Base-by-base conservation (phyloP, 2,113 vertebrate genomes). In the Eleginops maclovinus region DNA sequence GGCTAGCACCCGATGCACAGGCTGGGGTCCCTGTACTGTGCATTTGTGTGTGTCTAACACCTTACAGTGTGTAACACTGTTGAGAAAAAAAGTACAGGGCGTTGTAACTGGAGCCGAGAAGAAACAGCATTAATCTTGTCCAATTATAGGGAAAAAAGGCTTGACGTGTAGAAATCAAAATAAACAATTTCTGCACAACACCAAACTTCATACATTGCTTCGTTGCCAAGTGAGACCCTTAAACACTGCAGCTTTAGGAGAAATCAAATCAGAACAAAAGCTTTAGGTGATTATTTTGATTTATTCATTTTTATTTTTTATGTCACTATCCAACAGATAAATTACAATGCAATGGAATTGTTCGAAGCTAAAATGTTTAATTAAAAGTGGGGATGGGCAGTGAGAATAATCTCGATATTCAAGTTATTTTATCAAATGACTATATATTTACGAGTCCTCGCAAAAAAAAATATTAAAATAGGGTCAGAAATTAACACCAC, bases 1-100 rank as follows among this genome's bases (percentile, higher is more conserved):
- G 94, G 94, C 94, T 92, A 94, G 95, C 74, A 94, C 89, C 92
- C 87, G 86, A 93, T 93, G 94, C 94, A 93, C 91, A 92, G 94
- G 90, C 91, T n/a, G 84, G 89, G 87, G 87, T 87, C 88, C 89
- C 90, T 54, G 66, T 51, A 59, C 62, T 14, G 21, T 43, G 55
- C 4, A 9, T 28, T 55, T 4, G 49, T 12, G 13, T 55, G 28
- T 74, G 9, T 68, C 12, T 72, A 26, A 31, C 22, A 68, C 79
- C 60, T 53, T 36, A 46, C 47, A 74, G 73, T 36, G 31, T 36
- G 31, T 36, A 8, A 36, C 5, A 36, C 31, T 36, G n/a, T n/a
- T n/a, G n/a, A n/a, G n/a, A n/a, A n/a, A 91, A 95, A 90, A 79
- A 93, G 87, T 53, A 51, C 80, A 65, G 80, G 63, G 26, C 16